Base-by-base conservation (phyloP, 2,888 invertebrate genomes). In the Drosophila nr. perissopoda region DNA sequence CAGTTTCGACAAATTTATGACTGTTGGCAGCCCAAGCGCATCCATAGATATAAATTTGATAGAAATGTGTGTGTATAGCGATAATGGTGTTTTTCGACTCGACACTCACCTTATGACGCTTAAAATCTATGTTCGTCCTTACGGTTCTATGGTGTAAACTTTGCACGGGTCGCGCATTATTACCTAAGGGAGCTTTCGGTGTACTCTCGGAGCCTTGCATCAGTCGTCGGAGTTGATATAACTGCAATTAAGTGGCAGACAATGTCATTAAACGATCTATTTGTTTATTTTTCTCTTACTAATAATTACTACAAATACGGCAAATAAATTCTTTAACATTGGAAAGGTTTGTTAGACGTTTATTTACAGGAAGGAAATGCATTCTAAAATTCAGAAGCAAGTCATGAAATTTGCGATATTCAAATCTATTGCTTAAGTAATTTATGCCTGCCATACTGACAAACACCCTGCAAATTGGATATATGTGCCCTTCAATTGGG, bases 71-170 rank as follows among this genome's bases (percentile, higher is more conserved):
- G 13, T 21, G 11, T 31, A n/a, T 11, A 4, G 34, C 10, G 27
- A 16, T 18, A 49, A 18, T 34, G 16, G 1, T 25, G 16, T 4
- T 13, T 27, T 27, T 13, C 7, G 8, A 25, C 18, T 25, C 10
- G 6, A 38, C 1, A 82, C 89, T 90, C 74, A 93, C 94, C 93
- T 94, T 94, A 91, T 94, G 94, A 92, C 96, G 96, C 93, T 95
- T 96, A 94, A 99, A 98, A 94, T 99, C 98, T 93, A 99, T 99
- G 93, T 99, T 99, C 86, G 99, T 99, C 91, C 99, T 95, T 92
- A 99, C 96, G 67, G 98, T 97, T 92, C 99, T 95, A 92, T 98
- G 97, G 93, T 99, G 97, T 63, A 99, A 95, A 36, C 96, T 96
- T 94, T 98, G 98, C 64, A 97, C 95, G n/a, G 99, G 99, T 79